A percentile compares a stretch with the other conserved stretches of the same genome.
These are phyloP conservation scores for Amiota communis DNA, from an alignment of 2,888 invertebrate genomes.

Conservation along the genomic window DNA sequence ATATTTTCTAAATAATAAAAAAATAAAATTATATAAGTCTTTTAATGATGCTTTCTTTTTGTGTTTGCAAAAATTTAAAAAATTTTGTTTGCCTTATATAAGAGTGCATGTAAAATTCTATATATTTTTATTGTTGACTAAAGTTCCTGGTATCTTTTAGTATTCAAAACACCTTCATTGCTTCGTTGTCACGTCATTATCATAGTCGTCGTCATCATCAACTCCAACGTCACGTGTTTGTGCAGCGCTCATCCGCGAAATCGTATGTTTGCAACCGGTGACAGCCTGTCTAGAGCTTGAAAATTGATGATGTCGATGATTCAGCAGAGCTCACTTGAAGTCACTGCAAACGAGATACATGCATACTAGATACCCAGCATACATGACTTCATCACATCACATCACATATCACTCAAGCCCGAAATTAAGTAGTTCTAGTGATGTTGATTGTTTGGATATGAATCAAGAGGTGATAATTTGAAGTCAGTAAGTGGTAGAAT, in stretches of 20 bases:
- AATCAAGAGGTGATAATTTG: not conserved
- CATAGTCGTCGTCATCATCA: conserved; percentile 17
- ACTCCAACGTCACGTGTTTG: conserved; percentile 61
- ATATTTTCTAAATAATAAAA: not conserved
- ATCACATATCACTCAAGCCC: conserved; percentile 25
- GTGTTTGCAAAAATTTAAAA: conserved; percentile 10
- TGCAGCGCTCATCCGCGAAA: conserved; percentile 65
- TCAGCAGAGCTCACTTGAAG: conserved; percentile 43
- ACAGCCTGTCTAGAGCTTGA: conserved; percentile 66
- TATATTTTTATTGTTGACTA: not conserved
- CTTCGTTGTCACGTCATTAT: conserved; percentile 48
- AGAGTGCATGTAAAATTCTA: not conserved
- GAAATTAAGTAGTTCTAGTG: conserved; percentile 37
- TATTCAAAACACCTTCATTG: conserved; percentile 62
- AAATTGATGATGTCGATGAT: conserved; percentile 62
- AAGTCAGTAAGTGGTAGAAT: too few relatives aligned
- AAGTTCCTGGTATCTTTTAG: conserved; percentile 47
- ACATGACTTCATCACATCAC: not conserved
- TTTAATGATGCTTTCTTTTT: not conserved
- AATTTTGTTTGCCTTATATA: not conserved
- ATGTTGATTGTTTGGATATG: conserved; percentile 29
- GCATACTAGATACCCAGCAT: not conserved
- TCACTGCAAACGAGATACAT: conserved; percentile 38
- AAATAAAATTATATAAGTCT: not conserved
- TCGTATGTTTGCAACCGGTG: conserved; percentile 65